These are phyloP conservation scores for Leucania comma DNA, from an alignment of 2,888 invertebrate species.

Conservation along the genomic window DNA sequence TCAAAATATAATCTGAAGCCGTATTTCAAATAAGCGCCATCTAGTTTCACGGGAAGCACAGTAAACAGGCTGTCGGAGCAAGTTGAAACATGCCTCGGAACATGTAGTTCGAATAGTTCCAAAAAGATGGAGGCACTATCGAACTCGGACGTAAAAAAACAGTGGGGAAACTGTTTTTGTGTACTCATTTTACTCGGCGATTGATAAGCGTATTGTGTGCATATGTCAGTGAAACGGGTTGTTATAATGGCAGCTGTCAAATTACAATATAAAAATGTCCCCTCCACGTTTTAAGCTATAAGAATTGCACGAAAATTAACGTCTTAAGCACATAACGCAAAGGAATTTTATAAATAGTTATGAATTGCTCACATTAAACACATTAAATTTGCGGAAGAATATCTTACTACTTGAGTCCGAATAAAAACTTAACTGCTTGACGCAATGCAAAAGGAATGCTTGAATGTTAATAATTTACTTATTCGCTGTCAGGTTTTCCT, in stretches of 20 bases:
- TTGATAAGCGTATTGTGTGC: conserved; percentile 54
- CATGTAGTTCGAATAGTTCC: conserved; percentile 25
- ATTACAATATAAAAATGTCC: conserved; percentile 20
- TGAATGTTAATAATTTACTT: conserved; percentile 47
- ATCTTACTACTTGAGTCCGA: conserved; percentile 18
- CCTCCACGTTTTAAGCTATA: neutral
- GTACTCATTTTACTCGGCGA: conserved; percentile 40
- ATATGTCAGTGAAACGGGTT: conserved; percentile 53
- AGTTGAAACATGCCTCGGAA: conserved; percentile 39
- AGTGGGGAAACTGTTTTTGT: conserved; percentile 30
- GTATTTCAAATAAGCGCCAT: conserved; percentile 54
- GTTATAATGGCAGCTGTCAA: conserved; percentile 42
- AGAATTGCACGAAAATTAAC: conserved; percentile 1
- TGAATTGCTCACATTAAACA: conserved; percentile 26
- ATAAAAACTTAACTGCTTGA: conserved; percentile 50
- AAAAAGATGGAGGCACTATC: conserved; percentile 53
- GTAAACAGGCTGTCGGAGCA: conserved; percentile 30
- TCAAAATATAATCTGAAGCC: conserved; percentile 12
- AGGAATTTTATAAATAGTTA: conserved; percentile 20
- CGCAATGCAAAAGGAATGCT: conserved; percentile 55
- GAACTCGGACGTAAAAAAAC: conserved; percentile 14
- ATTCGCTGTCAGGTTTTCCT: conserved; percentile 41
- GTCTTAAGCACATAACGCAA: neutral
- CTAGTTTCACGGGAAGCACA: conserved; percentile 40
- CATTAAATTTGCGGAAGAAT: conserved; percentile 28